A percentile compares a stretch with the other conserved stretches of the same genome.
Conservation (phyloP, 2,113 vertebrate species). For the Bettongia penicillata region DNA sequence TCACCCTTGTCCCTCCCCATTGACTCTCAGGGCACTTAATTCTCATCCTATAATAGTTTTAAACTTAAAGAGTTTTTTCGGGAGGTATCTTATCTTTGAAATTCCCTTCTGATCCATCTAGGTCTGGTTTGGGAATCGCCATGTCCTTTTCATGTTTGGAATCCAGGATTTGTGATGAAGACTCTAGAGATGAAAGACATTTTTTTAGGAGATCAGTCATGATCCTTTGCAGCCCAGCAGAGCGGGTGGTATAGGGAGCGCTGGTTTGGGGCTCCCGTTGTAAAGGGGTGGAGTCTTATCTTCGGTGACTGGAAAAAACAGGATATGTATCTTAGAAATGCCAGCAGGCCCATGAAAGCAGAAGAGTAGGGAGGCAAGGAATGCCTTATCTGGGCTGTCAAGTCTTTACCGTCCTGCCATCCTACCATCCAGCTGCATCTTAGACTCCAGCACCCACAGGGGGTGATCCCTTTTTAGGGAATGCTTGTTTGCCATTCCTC, state of each 20-base stretch:
- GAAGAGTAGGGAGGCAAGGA: not conserved
- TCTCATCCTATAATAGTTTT: not conserved
- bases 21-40: not conserved
- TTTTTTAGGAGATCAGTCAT: not conserved
- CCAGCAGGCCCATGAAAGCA: not conserved
- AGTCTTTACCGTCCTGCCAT: not conserved
- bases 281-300: not conserved
- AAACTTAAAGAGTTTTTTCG: constrained; percentile 37
- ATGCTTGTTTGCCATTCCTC: not conserved
- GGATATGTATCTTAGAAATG: not conserved
- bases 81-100: constrained; percentile 29
- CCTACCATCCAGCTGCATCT: not conserved
- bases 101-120: constrained; percentile 10
- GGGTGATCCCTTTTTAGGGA: not conserved
- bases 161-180: not conserved
- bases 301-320: not conserved
- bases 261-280: not conserved
- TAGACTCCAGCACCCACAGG: not conserved
- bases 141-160: not conserved
- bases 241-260: not conserved
- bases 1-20: not conserved
- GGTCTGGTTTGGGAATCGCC: not conserved
- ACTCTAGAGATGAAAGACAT: constrained; percentile 20
- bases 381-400: not conserved
- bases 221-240: not conserved